phyloP scores from a whole-genome alignment of 1,140 invertebrate genomes.

The Nephila pilipes region DNA sequence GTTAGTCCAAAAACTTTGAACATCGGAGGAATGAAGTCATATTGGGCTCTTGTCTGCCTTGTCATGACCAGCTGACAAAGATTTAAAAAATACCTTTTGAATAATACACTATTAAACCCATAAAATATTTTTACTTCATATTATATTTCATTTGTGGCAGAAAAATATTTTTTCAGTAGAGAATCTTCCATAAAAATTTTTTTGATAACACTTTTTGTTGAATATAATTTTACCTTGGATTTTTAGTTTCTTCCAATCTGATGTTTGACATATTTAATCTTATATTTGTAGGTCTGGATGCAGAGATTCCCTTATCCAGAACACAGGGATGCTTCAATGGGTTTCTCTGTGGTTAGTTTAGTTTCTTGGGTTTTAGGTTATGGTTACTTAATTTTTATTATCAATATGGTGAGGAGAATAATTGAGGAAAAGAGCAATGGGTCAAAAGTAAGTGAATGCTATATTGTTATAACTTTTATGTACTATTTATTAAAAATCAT shows the following conservation, averaged over 20 bases:
- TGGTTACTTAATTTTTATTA: conserved; percentile 47
- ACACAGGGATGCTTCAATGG: neutral
- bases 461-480: neutral
- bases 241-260: neutral
- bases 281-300: neutral
- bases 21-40: too few species aligned
- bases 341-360: neutral
- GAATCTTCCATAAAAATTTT: too few species aligned
- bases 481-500: neutral
- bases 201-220: too few species aligned
- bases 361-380: conserved; percentile 9
- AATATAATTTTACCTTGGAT: neutral
- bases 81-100: too few species aligned
- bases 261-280: neutral
- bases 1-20: too few species aligned
- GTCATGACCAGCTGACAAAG: too few species aligned
- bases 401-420: conserved; percentile 28
- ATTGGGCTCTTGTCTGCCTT: too few species aligned
- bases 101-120: too few species aligned
- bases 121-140: too few species aligned
- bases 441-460: conserved; percentile 28
- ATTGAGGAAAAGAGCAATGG: conserved; percentile 61
- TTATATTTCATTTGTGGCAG: too few species aligned
- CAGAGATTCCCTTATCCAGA: conserved; percentile 67
- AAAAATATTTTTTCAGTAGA: too few species aligned